These are phyloP conservation scores for Caenorhabditis drosophilae DNA, from an alignment of 2,888 invertebrate genomes.

Conservation along the genomic window DNA sequence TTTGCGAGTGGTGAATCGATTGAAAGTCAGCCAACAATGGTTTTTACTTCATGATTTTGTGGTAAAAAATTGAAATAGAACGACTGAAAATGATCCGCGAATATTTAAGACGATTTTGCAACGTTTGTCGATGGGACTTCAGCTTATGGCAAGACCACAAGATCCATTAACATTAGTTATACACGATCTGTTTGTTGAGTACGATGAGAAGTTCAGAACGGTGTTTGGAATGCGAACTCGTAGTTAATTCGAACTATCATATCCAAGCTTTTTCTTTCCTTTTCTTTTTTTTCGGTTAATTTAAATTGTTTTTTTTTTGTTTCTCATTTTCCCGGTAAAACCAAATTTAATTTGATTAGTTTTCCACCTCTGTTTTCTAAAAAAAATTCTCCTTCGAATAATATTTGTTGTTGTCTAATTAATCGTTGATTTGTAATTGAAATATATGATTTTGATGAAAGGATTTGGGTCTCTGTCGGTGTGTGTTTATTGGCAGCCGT, in stretches of 20 bases:
- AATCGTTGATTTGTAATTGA: too few species aligned
- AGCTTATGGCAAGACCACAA: slow-evolving; percentile 49
- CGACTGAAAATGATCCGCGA: neutral
- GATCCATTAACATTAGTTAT: slow-evolving; percentile 55
- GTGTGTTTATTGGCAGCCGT: too few species aligned
- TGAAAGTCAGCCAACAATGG: slow-evolving; percentile 56
- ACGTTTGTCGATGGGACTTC: slow-evolving; percentile 50
- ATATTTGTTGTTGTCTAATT: too few species aligned
- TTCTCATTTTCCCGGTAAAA: too few species aligned
- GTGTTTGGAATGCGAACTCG: slow-evolving; percentile 61
- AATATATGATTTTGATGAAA: too few species aligned
- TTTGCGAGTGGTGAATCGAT: slow-evolving; percentile 49
- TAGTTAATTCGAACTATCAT: slow-evolving; percentile 4
- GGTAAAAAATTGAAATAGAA: slow-evolving; percentile 31
- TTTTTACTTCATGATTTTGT: slow-evolving; percentile 59
- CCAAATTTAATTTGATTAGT: too few species aligned
- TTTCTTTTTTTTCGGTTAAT: neutral
- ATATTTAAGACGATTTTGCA: slow-evolving; percentile 48
- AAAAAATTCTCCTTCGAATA: too few species aligned
- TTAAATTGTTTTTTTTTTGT: neutral
- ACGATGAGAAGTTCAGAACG: slow-evolving; percentile 60
- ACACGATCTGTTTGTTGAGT: slow-evolving; percentile 54
- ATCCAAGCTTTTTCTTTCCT: neutral
- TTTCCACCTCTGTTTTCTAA: too few species aligned
- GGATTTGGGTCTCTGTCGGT: too few species aligned